Evolutionary conservation across 2,888 invertebrate genomes (phyloP).

Genomic region (Zootermopsis nevadensis): DNA sequence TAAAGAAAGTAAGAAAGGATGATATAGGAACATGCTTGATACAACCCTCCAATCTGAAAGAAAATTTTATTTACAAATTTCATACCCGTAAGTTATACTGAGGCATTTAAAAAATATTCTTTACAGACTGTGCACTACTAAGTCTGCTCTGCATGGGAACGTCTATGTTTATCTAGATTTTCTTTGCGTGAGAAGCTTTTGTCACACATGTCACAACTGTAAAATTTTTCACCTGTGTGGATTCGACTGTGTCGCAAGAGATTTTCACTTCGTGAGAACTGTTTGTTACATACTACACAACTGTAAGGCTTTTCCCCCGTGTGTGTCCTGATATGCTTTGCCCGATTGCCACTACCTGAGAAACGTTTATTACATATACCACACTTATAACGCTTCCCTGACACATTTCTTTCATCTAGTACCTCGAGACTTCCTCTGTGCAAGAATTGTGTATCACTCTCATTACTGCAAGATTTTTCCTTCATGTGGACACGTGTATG

Average conservation of each 20-base stretch:
- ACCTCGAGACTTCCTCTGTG: too few relatives aligned
- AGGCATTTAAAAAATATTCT: too few relatives aligned
- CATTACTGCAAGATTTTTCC: background rate
- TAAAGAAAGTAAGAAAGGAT: too few relatives aligned
- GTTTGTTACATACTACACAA: background rate
- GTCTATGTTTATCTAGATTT: background rate
- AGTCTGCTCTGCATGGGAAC: too few relatives aligned
- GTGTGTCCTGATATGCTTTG: background rate
- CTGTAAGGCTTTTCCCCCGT: background rate
- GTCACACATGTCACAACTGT: background rate
- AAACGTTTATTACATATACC: background rate
- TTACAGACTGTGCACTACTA: too few relatives aligned
- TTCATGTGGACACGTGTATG: background rate
- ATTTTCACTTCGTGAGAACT: background rate
- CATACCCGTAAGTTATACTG: too few relatives aligned
- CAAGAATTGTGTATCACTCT: too few relatives aligned
- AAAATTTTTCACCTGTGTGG: slow-evolving; percentile 14
- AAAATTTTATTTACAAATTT: too few relatives aligned
- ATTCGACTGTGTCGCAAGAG: background rate
- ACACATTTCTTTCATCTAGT: too few relatives aligned
- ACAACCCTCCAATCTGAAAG: too few relatives aligned
- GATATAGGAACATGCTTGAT: too few relatives aligned
- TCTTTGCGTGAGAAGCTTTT: background rate
- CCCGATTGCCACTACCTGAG: background rate
- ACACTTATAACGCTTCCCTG: background rate